These are phyloP conservation scores for Ormyrus rosae DNA, from an alignment of 2,888 invertebrate genomes.

Conservation along the genomic window DNA sequence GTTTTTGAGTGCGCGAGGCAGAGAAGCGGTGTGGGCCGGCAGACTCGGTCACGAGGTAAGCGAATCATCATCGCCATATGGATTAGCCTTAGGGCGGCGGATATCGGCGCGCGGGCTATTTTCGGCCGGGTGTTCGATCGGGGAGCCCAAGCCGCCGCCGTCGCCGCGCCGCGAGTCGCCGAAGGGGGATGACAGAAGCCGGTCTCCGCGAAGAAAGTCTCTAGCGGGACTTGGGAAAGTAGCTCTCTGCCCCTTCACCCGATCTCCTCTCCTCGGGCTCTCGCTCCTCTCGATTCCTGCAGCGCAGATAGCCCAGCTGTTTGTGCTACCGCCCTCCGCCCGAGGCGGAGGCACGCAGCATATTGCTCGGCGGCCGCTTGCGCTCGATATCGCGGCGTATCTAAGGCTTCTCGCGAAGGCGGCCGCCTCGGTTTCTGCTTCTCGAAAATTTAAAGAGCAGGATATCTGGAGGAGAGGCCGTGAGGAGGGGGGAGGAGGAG, in stretches of 20 bases:
- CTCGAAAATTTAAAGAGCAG: neutral
- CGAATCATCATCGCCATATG: too few relatives aligned
- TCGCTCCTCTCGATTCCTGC: too few relatives aligned
- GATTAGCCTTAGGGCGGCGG: neutral
- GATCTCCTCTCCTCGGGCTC: too few relatives aligned
- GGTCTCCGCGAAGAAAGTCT: neutral
- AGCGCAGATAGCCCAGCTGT: too few relatives aligned
- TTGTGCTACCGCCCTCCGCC: neutral
- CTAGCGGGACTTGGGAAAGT: slow-evolving; percentile 52
- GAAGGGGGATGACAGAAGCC: neutral
- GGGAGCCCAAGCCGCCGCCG: too few relatives aligned
- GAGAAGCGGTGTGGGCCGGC: slow-evolving; percentile 14
- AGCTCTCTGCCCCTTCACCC: neutral
- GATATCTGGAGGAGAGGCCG: neutral
- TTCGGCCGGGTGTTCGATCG: slow-evolving; percentile 21
- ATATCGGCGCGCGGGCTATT: slow-evolving; percentile 55
- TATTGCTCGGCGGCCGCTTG: too few relatives aligned
- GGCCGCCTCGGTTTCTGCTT: too few relatives aligned
- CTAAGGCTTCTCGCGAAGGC: too few relatives aligned
- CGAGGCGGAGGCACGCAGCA: too few relatives aligned
- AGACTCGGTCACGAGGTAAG: neutral
- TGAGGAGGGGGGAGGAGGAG: too few relatives aligned
- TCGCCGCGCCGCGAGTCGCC: neutral
- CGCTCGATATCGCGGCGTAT: too few relatives aligned
- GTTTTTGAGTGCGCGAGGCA: neutral